phyloP scores from a whole-genome alignment of 2,797 vertebrate species.

The Pelodytes ibericus region DNA sequence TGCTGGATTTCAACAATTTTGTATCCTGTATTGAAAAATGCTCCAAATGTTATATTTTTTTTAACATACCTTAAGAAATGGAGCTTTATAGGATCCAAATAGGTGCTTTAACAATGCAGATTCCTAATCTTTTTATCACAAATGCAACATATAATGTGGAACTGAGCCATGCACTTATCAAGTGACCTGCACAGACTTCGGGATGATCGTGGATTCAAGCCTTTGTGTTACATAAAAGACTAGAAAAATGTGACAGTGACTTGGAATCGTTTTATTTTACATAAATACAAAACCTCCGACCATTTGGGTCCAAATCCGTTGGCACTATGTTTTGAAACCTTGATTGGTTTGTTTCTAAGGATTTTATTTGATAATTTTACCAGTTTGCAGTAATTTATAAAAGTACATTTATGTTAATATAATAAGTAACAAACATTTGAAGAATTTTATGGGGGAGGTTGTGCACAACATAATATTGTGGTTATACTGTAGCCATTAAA shows the following conservation, averaged over 20 bases:
- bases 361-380: constrained; percentile 11
- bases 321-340: neutral
- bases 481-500: no score
- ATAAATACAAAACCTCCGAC: constrained; percentile 20
- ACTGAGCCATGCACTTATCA: constrained; percentile 6
- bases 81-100: neutral
- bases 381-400: constrained; percentile 44
- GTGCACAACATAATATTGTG: no score
- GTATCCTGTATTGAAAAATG: neutral
- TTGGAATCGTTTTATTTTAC: constrained; percentile 22
- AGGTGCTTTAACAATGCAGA: neutral
- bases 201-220: neutral
- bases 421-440: no score
- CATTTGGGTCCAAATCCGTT: neutral
- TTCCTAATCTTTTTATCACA: neutral
- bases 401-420: constrained; percentile 39
- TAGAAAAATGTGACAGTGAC: constrained; percentile 8
- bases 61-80: constrained; percentile 6
- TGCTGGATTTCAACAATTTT: neutral
- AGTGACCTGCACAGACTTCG: neutral
- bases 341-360: constrained; percentile 36
- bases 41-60: constrained; percentile 52
- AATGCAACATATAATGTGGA: neutral
- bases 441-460: neutral
- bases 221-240: neutral